Conservation (phyloP, 2,797 vertebrate species). For the Epinephelus malabaricus region DNA sequence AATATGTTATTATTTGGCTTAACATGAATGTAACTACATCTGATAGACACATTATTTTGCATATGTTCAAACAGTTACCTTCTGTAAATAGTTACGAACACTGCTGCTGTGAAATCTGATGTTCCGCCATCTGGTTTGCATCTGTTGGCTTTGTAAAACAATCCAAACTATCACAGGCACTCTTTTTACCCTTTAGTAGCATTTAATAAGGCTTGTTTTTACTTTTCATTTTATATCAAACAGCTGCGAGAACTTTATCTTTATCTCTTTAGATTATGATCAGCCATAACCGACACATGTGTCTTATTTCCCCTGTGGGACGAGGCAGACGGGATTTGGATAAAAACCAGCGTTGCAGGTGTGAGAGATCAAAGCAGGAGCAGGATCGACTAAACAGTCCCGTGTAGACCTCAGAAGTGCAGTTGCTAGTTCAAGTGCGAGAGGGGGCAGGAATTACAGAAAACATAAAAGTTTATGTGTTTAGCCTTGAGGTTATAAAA, state of each 20-base stretch:
- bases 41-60: neutral
- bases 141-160: conserved; percentile 15
- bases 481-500: conserved; percentile 32
- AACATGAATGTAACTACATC: neutral
- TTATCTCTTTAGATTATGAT: conserved; percentile 11
- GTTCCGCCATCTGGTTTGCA: conserved; percentile 24
- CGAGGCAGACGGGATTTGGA: conserved; percentile 3
- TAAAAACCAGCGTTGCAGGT: conserved; percentile 33
- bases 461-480: conserved; percentile 10
- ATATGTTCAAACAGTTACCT: conserved; percentile 8
- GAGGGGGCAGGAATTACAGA: conserved; percentile 13
- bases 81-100: neutral
- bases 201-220: conserved; percentile 8
- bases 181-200: neutral
- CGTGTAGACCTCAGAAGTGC: conserved; percentile 19
- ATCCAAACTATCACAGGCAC: neutral
- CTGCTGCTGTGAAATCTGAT: conserved; percentile 4
- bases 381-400: conserved; percentile 3
- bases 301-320: conserved; percentile 20
- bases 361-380: conserved; percentile 38
- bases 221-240: conserved; percentile 8
- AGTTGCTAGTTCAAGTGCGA: conserved; percentile 4
- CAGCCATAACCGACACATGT: neutral
- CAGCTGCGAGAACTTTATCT: conserved; percentile 19
- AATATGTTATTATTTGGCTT: neutral